Percentiles rank a stretch among this genome's conserved stretches.
Evolutionary conservation across 2,888 invertebrate genomes (phyloP).

Genomic region (Notodonta dromedarius): DNA sequence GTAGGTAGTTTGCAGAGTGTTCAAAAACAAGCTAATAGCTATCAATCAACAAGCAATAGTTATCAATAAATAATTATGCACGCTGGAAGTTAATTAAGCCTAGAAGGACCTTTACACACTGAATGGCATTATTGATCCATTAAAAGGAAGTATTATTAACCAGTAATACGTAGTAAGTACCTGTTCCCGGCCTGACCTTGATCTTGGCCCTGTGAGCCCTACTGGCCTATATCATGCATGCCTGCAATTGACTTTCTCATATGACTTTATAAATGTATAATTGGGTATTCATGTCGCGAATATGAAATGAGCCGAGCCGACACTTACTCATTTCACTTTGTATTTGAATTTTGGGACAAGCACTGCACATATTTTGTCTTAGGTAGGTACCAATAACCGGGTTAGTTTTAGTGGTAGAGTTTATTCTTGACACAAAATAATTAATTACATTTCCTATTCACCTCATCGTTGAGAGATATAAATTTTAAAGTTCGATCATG

Average conservation of each 20-base stretch:
- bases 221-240: conserved; percentile 48
- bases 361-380: conserved; percentile 11
- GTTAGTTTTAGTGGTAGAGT: background rate
- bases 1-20: too few relatives aligned
- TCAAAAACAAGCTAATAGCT: too few relatives aligned
- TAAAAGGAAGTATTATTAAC: conserved; percentile 19
- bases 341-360: conserved; percentile 46
- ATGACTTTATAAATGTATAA: conserved; percentile 39
- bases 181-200: conserved; percentile 40
- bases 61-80: too few relatives aligned
- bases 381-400: background rate
- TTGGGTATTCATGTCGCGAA: conserved; percentile 57
- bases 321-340: conserved; percentile 43
- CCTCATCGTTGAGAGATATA: conserved; percentile 11
- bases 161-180: conserved; percentile 23
- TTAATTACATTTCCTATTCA: conserved; percentile 28
- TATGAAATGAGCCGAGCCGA: conserved; percentile 57
- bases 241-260: conserved; percentile 37
- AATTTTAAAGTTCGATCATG: conserved; percentile 5
- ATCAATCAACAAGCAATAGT: too few relatives aligned
- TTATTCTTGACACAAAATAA: conserved; percentile 11
- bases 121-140: background rate
- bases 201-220: conserved; percentile 38
- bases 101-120: too few relatives aligned
- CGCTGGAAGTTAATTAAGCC: too few relatives aligned